phyloP scores from a whole-genome alignment of 2,888 invertebrate species.

The Scelioninae gen. 1 region DNA sequence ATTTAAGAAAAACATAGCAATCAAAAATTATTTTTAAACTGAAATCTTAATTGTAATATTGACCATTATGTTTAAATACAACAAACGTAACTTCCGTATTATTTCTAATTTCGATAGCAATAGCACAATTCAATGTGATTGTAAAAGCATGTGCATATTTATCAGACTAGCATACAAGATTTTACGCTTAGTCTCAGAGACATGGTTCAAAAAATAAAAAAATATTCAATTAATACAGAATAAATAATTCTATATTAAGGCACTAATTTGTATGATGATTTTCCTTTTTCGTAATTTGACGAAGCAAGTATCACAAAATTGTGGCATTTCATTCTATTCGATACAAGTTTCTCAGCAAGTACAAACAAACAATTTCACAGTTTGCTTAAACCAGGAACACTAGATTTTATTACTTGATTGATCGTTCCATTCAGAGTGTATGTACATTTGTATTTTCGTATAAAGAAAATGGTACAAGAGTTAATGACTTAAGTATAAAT shows the following conservation, averaged over 20 bases:
- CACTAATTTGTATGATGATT: too few species aligned
- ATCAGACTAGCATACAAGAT: slow-evolving; percentile 36
- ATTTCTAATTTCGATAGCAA: slow-evolving; percentile 14
- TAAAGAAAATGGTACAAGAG: slow-evolving; percentile 34
- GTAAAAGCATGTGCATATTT: slow-evolving; percentile 7
- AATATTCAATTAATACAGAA: slow-evolving; percentile 39
- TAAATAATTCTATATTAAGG: slow-evolving; percentile 57
- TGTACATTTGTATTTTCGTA: slow-evolving; percentile 39
- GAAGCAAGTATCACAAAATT: slow-evolving; percentile 46
- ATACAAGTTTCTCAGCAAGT: slow-evolving; percentile 16
- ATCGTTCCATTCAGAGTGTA: slow-evolving; percentile 27
- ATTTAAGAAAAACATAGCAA: not conserved
- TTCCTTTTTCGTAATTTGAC: slow-evolving; percentile 17
- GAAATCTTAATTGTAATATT: too few species aligned
- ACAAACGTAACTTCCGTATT: not conserved
- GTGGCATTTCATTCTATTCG: slow-evolving; percentile 30
- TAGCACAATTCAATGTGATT: slow-evolving; percentile 36
- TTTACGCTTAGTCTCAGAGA: slow-evolving; percentile 46
- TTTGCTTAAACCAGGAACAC: slow-evolving; percentile 43
- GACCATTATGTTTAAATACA: slow-evolving; percentile 13
- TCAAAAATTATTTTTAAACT: too few species aligned
- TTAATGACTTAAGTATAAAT: slow-evolving; percentile 52
- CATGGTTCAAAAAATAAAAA: slow-evolving; percentile 40
- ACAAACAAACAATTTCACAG: slow-evolving; percentile 19
- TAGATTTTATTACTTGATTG: slow-evolving; percentile 9